Base-by-base conservation (phyloP, 2,113 vertebrate genomes). In the Cisticola juncidis region DNA sequence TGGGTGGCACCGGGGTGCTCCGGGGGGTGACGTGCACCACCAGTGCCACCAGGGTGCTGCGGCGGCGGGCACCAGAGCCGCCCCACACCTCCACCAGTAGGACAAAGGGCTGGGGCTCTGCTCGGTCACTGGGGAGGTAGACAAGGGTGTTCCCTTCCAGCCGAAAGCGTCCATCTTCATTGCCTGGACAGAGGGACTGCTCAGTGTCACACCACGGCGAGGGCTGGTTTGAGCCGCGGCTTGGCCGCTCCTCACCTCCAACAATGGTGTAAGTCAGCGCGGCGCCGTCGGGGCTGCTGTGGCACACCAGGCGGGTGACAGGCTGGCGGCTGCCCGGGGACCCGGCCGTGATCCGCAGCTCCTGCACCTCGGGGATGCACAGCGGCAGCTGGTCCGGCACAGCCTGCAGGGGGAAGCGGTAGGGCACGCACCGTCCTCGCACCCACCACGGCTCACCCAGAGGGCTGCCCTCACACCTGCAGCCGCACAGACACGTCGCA, bases 291-390 rank as follows among this genome's bases (percentile, higher is more conserved):
- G 97, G 92, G 42, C n/a, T 18, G 50, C 95, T 60, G 7, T 40
- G 78, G 83, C 98, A 98, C 1, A 9, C 57, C 77, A 98, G 20
- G 12, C 36, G 78, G 35, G 92, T 89, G 91, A 98, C 90, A 9
- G 91, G 88, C 76, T 93, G 47, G 12, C 51, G 94, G 36, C 17
- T 40, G 12, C 92, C 94, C 2, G 88, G 79, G 50, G 29, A 40
- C 12, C 68, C 72, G 9, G 97, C 81, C 0, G 53, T 81, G 80
- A 98, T 80, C 28, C 51, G 35, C 65, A 90, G 45, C 57, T 97
- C 92, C 77, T 98, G 97, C 90, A 97, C 97, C 6, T 98, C 96
- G 0, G 98, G 97, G 9, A 53, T 89, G 90, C 98, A 98, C 57
- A 95, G 42, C 0, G 98, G 98, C 1, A 28, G 58, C 57, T 97